A percentile compares a stretch with the other conserved stretches of the same genome.
Conservation (phyloP, 2,888 invertebrate species). For the Tinea trinotella region DNA sequence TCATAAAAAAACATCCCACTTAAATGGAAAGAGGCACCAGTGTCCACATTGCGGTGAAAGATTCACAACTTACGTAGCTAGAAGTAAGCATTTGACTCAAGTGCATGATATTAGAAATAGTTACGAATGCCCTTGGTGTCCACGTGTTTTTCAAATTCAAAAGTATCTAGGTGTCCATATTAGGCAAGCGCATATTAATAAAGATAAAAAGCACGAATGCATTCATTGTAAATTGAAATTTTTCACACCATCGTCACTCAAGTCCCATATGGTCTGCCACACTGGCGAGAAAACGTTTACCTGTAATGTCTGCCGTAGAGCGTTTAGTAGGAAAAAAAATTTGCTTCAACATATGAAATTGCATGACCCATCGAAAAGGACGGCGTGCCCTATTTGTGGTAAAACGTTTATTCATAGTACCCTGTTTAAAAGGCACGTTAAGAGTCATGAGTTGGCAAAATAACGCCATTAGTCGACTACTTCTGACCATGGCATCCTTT, state of each 20-base stretch:
- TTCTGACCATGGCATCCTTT: too few species aligned
- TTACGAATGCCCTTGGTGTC: conserved; percentile 30
- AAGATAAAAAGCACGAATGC: conserved; percentile 55
- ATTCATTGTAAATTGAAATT: conserved; percentile 58
- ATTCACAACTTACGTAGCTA: conserved; percentile 51
- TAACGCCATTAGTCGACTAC: too few species aligned
- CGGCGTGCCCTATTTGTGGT: conserved; percentile 26
- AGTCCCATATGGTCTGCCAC: conserved; percentile 61
- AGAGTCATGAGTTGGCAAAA: conserved; percentile 21
- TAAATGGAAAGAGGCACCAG: conserved; percentile 41
- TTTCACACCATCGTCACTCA: conserved; percentile 55
- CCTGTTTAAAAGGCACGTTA: conserved; percentile 34
- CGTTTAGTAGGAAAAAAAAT: conserved; percentile 37
- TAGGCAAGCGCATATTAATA: conserved; percentile 53
- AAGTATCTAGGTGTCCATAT: conserved; percentile 50
- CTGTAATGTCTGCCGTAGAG: conserved; percentile 55
- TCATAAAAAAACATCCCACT: conserved; percentile 55
- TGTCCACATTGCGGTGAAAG: conserved; percentile 53
- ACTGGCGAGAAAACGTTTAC: conserved; percentile 57
- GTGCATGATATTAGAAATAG: conserved; percentile 36
- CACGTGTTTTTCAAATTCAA: conserved; percentile 45
- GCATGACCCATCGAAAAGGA: conserved; percentile 15
- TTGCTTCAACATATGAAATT: conserved; percentile 8
- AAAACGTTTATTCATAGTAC: conserved; percentile 37
- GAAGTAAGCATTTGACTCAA: conserved; percentile 52